Evolutionary conservation across 2,888 invertebrate species (phyloP).

Genomic region (Hypselothyrea guttata): DNA sequence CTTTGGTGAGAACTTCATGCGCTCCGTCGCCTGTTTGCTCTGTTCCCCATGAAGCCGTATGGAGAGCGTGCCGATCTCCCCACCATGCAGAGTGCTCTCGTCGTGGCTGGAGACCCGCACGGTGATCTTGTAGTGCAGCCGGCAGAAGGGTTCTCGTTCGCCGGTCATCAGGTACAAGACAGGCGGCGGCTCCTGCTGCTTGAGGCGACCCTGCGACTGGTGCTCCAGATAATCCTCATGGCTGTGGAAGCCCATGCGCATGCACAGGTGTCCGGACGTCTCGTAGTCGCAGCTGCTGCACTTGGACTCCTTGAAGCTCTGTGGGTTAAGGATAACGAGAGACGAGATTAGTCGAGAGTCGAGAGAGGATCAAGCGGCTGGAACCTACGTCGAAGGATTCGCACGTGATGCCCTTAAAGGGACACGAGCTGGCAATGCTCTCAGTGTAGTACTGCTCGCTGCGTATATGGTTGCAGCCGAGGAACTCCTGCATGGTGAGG

Average conservation of each 20-base stretch:
- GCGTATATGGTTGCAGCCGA: constrained; percentile 94
- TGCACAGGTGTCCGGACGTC: constrained; percentile 85
- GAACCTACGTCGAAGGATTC: constrained; percentile 88
- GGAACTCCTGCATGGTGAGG: constrained; percentile 83
- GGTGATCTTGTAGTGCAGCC: constrained; percentile 91
- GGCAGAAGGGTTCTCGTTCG: constrained; percentile 88
- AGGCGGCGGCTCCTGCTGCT: constrained; percentile 83
- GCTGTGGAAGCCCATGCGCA: constrained; percentile 88
- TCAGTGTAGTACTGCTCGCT: constrained; percentile 93
- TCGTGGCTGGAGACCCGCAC: constrained; percentile 89
- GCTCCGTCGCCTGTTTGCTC: constrained; percentile 84
- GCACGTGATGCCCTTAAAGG: constrained; percentile 91
- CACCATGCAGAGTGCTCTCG: constrained; percentile 88
- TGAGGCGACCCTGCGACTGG: constrained; percentile 82
- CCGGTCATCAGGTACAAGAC: constrained; percentile 89
- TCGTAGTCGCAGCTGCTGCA: constrained; percentile 87
- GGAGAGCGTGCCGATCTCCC: constrained; percentile 89
- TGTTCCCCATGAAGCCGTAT: constrained; percentile 86
- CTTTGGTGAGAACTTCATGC: constrained; percentile 84
- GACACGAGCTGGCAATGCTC: constrained; percentile 90
- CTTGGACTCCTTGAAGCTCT: constrained; percentile 87
- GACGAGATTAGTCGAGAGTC: constrained; percentile 42
- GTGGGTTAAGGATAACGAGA: constrained; percentile 16
- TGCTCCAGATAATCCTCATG: constrained; percentile 84
- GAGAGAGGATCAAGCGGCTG: too few relatives aligned